Base-by-base conservation (phyloP, 2,888 invertebrate species). In the Cerastis rubricosa region DNA sequence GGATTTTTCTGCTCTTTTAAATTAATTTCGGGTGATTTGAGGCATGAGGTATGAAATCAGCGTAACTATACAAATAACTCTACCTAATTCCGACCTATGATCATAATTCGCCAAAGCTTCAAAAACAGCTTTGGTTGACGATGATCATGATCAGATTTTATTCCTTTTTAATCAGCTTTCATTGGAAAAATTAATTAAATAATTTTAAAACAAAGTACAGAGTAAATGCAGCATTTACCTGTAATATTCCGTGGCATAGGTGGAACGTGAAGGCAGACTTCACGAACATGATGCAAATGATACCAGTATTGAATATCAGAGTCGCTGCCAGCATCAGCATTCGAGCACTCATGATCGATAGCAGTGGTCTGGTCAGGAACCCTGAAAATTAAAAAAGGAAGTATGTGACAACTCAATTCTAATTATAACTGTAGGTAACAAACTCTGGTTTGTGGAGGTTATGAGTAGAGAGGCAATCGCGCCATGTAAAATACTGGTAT, bases 231-330 rank as follows among this genome's bases (percentile, higher is more conserved):
- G 51, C 40, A 11, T 61, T 84, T 85, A 95, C 95, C 92, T 93
- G 93, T 29, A 94, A 74, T 12, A 94, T 5, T 70, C 92, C 94
- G 80, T 92, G 89, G 70, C 84, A 92, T 12, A 95, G 35, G 40
- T 93, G 90, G n/a, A 95, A 93, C 0, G 86, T 72, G 1, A 87
- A 25, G 4, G 81, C 81, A 4, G 93, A 91, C 5, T 91, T 90
- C 0, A 89, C 88, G 66, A 94, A 94, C 0, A 92, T 85, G 6
- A 89, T 88, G 4, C 90, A 86, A 0, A 94, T 69, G 0, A 87
- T 71, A 5, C 94, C 94, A 4, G 80, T 14, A 49, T 93, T 90
- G 5, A 87, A 88, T 0, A 91, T 25, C 3, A 90, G 29, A 0
- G 90, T 88, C 0, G 91, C 89, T 5, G 90, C 3, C 2, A 94